Conservation (phyloP, 2,113 vertebrate genomes). For the Gracilinanus agilis region DNA sequence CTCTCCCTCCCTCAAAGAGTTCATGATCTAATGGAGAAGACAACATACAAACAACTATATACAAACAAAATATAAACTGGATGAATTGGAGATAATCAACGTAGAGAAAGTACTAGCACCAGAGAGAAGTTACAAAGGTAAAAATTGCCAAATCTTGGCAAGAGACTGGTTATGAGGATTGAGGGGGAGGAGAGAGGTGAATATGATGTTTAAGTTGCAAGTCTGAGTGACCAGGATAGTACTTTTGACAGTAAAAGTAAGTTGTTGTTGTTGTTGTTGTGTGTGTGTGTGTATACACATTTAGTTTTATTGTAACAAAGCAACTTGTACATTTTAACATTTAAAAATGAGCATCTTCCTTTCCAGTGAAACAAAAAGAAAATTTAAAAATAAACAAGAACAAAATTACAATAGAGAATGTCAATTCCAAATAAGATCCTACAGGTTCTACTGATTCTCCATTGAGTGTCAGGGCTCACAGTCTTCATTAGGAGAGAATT, state of each 20-base stretch:
- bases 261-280: too few species aligned
- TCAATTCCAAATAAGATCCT: constrained; percentile 91
- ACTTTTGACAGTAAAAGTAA: background rate
- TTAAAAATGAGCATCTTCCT: too few species aligned
- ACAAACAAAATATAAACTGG: background rate
- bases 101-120: too few species aligned
- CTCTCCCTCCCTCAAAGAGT: background rate
- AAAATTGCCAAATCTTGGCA: background rate
- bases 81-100: background rate
- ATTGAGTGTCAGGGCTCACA: constrained; percentile 90
- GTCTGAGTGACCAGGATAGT: background rate
- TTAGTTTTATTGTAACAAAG: too few species aligned
- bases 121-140: background rate
- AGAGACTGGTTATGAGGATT: background rate
- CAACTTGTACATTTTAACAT: too few species aligned
- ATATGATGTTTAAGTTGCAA: background rate
- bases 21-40: background rate
- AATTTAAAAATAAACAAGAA: constrained; percentile 70
- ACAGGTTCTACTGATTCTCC: constrained; percentile 89
- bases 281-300: too few species aligned
- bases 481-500: constrained; percentile 87
- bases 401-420: constrained; percentile 88
- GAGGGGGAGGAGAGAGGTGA: background rate
- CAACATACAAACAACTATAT: background rate
- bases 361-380: too few species aligned